Evolutionary conservation across 2,113 vertebrate species (phyloP).

Genomic region (Tauraco erythrolophus): DNA sequence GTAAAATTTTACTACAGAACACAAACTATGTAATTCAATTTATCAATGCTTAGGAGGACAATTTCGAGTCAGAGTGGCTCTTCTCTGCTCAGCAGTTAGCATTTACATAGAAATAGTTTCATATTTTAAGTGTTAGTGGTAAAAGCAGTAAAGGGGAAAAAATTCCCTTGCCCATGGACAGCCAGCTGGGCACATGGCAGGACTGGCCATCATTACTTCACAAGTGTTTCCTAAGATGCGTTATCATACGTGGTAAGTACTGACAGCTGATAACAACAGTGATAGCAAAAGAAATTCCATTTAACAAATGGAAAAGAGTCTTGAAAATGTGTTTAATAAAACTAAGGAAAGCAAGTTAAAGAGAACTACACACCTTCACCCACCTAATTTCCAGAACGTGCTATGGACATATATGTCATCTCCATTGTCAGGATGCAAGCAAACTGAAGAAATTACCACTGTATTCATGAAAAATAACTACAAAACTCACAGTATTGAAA

Average conservation of each 20-base stretch:
- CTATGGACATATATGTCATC: background rate
- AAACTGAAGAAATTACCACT: background rate
- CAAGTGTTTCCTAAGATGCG: background rate
- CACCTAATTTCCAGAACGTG: background rate
- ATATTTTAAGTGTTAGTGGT: fast-evolving
- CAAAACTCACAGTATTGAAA: background rate
- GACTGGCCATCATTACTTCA: background rate
- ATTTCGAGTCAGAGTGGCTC: background rate
- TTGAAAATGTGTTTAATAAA: background rate
- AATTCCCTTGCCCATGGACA: background rate
- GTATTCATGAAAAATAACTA: background rate
- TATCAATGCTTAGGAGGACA: background rate
- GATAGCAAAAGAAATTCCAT: background rate
- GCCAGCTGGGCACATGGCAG: background rate
- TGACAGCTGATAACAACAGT: background rate
- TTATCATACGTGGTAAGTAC: background rate
- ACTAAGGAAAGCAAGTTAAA: background rate
- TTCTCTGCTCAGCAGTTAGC: background rate
- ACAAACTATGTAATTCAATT: background rate
- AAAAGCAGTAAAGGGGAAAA: background rate
- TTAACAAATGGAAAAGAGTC: background rate
- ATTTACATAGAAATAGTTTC: background rate
- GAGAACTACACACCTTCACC: background rate
- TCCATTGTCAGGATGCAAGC: background rate
- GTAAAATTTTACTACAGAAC: background rate